Percentiles rank a stretch among this genome's conserved stretches.
phyloP scores from a whole-genome alignment of 1,140 invertebrate genomes.

The Lithobius niger region DNA sequence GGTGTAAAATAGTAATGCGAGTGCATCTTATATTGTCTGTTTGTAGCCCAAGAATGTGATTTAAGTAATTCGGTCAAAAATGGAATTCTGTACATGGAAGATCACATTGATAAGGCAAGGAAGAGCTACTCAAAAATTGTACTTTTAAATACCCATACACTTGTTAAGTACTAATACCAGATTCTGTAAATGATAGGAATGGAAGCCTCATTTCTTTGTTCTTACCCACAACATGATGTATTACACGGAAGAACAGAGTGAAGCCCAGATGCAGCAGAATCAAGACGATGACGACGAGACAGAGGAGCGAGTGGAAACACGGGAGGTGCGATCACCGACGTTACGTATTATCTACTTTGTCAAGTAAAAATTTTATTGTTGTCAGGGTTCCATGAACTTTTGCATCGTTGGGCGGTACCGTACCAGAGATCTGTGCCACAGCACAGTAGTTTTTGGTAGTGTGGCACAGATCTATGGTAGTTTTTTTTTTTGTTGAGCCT shows the following conservation, averaged over 20 bases:
- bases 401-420: not conserved
- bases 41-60: slow-evolving; percentile 36
- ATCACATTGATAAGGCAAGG: slow-evolving; percentile 60
- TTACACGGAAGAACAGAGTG: slow-evolving; percentile 52
- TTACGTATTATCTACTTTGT: too few relatives aligned
- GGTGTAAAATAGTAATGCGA: too few relatives aligned
- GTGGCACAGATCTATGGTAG: too few relatives aligned
- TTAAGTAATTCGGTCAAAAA: slow-evolving; percentile 79
- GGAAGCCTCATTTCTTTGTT: slow-evolving; percentile 93
- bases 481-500: too few relatives aligned
- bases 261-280: slow-evolving; percentile 28
- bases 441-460: too few relatives aligned
- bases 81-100: slow-evolving; percentile 79
- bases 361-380: too few relatives aligned
- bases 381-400: too few relatives aligned
- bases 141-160: too few relatives aligned
- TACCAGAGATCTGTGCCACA: too few relatives aligned
- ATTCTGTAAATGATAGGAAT: slow-evolving; percentile 39
- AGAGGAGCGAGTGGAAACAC: slow-evolving; percentile 39
- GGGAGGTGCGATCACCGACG: slow-evolving; percentile 6
- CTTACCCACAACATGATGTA: slow-evolving; percentile 74
- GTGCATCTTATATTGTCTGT: too few relatives aligned
- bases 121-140: too few relatives aligned
- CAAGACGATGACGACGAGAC: slow-evolving; percentile 42
- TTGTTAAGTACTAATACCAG: not conserved